Conservation (phyloP, 2,888 invertebrate genomes). For the Xanthorhoe designata region DNA sequence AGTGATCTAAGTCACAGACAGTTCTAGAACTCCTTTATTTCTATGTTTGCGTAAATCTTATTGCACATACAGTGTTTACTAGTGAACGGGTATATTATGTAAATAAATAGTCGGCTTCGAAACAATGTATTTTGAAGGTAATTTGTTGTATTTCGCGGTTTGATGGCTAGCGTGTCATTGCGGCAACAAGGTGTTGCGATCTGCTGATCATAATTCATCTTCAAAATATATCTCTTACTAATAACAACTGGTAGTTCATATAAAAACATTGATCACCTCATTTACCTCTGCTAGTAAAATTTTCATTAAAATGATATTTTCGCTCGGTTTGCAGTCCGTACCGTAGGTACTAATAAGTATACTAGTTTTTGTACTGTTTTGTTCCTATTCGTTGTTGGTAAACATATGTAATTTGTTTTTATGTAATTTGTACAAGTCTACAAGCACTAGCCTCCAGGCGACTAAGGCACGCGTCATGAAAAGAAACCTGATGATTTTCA, state of each 20-base stretch:
- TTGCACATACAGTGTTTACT: conserved; percentile 34
- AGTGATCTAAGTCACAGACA: conserved; percentile 10
- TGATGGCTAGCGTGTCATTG: conserved; percentile 12
- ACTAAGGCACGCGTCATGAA: conserved; percentile 26
- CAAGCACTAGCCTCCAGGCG: background rate
- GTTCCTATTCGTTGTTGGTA: background rate
- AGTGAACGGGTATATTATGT: conserved; percentile 35
- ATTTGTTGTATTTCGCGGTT: conserved; percentile 31
- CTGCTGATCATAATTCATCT: conserved; percentile 17
- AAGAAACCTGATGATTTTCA: conserved; percentile 49
- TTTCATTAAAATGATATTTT: background rate
- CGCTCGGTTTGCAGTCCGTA: background rate
- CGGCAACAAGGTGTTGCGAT: conserved; percentile 34
- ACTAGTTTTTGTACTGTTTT: background rate
- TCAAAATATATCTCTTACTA: background rate
- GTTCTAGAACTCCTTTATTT: conserved; percentile 24
- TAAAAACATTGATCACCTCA: too few relatives aligned
- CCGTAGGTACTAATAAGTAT: too few relatives aligned
- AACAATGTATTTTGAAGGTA: conserved; percentile 41
- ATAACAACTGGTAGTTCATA: too few relatives aligned
- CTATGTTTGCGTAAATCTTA: conserved; percentile 32
- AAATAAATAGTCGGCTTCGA: conserved; percentile 23
- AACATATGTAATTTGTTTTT: background rate
- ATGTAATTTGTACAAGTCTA: background rate
- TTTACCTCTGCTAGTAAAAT: background rate